These are phyloP conservation scores for Odontophorus gujanensis DNA, from an alignment of 2,113 vertebrate species.

Conservation along the genomic window DNA sequence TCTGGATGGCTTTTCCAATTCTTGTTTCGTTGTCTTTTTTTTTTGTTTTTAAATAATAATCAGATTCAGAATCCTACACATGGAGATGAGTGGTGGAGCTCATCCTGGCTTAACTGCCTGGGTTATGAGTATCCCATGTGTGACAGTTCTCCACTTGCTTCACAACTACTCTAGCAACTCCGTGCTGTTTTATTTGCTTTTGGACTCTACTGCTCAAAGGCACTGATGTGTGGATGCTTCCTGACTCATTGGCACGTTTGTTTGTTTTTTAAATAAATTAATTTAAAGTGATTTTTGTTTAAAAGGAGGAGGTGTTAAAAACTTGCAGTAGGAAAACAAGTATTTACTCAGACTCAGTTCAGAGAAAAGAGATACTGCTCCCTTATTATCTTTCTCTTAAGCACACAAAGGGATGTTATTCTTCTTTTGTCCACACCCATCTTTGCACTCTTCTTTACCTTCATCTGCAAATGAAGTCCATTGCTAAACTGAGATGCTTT, in stretches of 20 bases:
- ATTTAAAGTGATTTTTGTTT: neutral
- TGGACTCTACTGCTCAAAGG: neutral
- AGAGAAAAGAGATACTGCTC: neutral
- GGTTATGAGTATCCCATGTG: neutral
- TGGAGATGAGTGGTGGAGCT: neutral
- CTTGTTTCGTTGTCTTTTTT: neutral
- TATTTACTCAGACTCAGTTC: neutral
- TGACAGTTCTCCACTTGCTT: neutral
- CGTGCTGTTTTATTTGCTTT: slow-evolving; percentile 2
- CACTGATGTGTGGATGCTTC: neutral
- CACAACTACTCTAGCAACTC: neutral
- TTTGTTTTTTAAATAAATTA: neutral
- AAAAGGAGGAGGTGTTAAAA: neutral
- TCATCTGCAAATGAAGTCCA: neutral
- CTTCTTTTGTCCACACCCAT: neutral
- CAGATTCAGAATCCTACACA: neutral
- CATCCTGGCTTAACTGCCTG: slow-evolving; percentile 3
- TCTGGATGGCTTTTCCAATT: neutral
- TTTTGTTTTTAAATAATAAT: neutral
- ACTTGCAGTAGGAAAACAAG: neutral
- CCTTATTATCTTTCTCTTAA: neutral
- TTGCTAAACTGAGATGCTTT: neutral
- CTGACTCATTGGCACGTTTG: neutral
- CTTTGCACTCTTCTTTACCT: neutral
- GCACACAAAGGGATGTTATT: neutral